Evolutionary conservation across 2,797 vertebrate species (phyloP), one percentile per base, ranked within the genome.

Genomic region (Coluber constrictor): DNA sequence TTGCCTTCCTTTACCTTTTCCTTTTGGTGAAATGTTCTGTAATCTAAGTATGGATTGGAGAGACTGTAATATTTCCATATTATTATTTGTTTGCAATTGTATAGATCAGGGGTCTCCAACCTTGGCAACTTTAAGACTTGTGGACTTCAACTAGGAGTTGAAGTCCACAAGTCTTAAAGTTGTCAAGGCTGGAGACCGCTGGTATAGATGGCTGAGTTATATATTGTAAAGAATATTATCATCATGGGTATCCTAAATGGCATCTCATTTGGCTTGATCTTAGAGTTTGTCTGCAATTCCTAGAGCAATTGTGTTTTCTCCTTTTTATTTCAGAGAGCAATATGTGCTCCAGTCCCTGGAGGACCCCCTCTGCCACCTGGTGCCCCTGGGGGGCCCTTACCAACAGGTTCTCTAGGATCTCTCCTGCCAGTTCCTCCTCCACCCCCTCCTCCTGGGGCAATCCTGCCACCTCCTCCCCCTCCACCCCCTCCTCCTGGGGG

Each of bases 401-500:
- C 98, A 7, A 97, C 97, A 87, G 94, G 98, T 1, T 96, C 97
- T 70, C 96, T 98, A 0, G 98, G 98, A 1, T 98, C 98, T 63
- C 97, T 98, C 94, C 97, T 98, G 95, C 98, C 98, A 55, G 98
- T 98, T 86, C 98, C 98, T 1, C 98, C 98, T 3, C 98, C 97
- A 0, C 98, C 97, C 0, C 97, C 96, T 0, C 96, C 95, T 0
- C 97, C 95, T 89, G 91, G 97, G 29, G 97, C 98, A 57, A 96
- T 98, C 3, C 97, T 97, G 5, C 95, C 95, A 0, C 96, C 96
- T 0, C 96, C 96, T 1, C 98, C 98, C 98, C 98, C 98, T 0
- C 97, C 98, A 0, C 99, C 97, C 0, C 98, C 97, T 0, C 98
- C 98, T 23, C 98, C 99, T 0, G 99, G 98, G 0, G 98, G 98